Evolutionary conservation across 1,140 invertebrate genomes (phyloP), one percentile per base, ranked within the genome.

Genomic region (Pogonus chalceus): DNA sequence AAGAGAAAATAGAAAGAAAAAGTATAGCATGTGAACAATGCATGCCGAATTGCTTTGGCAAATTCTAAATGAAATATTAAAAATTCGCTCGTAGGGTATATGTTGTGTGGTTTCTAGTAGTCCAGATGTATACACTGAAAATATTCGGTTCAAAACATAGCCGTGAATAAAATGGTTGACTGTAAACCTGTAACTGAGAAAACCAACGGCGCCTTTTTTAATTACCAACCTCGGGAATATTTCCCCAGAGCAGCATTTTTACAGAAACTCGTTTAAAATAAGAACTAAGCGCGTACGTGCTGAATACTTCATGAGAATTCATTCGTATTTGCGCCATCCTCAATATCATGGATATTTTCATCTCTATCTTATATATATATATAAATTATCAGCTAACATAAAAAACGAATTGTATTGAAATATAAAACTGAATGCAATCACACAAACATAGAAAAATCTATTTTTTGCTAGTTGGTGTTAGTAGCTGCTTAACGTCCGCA

Each of bases 61-160:
- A 57, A 59, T 61, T 31, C 59, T 61, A 60, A 61, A 61, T 63
- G 54, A 63, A 63, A 58, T 61, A 61, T 63, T 61, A 7, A 61
- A 63, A 60, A 59, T 56, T 53, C 50, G 37, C 52, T 49, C 52
- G 47, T 23, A 50, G 21, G 49, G 54, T 52, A 56, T 54, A 52
- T 20, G 18, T 50, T 24, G 53, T 55, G 57, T 35, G 35, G 52
- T 57, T 59, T 35, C 4, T 14, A 31, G 14, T 31, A 31, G 14
- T 31, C 26, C 26, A 31, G 14, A 31, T 31, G 26, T 31, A 7
- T 14, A 31, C 4, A 7, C 4, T 31, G 26, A 4, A 31, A 7
- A 31, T 14, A 31, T 31, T 4, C 51, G 49, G 54, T 48, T 10
- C n/a, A n/a, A n/a, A n/a, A n/a, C n/a, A n/a, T n/a, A n/a, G n/a